phyloP scores from a whole-genome alignment of 1,140 invertebrate genomes.

The Euura lappo region DNA sequence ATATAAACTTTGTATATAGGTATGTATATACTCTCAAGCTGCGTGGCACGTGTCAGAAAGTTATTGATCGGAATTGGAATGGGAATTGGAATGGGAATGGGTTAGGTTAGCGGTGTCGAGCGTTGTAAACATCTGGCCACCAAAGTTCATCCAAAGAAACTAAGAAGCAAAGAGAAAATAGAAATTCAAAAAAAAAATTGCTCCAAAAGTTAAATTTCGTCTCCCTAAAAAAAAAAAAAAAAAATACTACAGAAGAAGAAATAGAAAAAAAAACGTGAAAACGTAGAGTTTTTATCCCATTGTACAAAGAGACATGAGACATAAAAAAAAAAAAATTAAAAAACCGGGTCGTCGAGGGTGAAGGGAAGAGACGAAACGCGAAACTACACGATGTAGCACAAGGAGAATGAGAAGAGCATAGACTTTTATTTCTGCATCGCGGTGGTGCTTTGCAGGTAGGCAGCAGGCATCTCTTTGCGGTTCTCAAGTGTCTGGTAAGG shows the following conservation, averaged over 20 bases:
- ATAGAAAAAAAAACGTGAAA: background rate
- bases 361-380: no score
- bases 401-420: background rate
- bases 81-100: background rate
- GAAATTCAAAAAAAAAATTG: background rate
- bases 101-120: slow-evolving; percentile 1
- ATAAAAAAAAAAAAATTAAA: no score
- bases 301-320: no score
- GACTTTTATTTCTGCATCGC: background rate
- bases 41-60: background rate
- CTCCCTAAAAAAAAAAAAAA: no score
- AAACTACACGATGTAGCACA: no score
- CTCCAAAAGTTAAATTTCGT: no score
- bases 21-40: background rate
- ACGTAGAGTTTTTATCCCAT: no score
- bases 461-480: background rate
- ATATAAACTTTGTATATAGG: background rate
- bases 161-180: background rate
- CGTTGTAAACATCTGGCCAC: background rate
- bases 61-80: background rate
- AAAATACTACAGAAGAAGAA: background rate
- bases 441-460: background rate
- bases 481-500: slow-evolving; percentile 1
- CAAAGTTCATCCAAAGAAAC: background rate
- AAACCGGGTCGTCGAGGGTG: no score